Evolutionary conservation across 2,888 invertebrate genomes (phyloP).

Genomic region (Lepetodrilus schrolli): DNA sequence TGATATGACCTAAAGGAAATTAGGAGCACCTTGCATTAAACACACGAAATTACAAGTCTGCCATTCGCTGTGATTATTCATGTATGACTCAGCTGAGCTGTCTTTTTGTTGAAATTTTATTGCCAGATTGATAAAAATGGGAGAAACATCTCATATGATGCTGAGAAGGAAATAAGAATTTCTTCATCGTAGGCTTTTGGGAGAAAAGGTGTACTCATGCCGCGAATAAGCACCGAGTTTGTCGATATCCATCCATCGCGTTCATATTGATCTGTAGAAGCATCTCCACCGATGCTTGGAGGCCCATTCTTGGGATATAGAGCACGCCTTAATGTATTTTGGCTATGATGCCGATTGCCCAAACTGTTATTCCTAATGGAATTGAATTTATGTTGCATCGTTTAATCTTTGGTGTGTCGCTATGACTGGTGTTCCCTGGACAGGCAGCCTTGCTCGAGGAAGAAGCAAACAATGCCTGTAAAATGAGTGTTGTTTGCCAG

Average conservation of each 20-base stretch:
- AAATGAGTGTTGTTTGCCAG: constrained; percentile 11
- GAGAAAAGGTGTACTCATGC: constrained; percentile 10
- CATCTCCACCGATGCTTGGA: not conserved
- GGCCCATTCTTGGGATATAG: constrained; percentile 8
- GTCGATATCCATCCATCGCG: constrained; percentile 17
- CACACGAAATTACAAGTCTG: constrained; percentile 9
- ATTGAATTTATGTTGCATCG: constrained; percentile 26
- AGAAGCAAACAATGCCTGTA: constrained; percentile 9
- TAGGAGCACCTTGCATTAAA: constrained; percentile 24
- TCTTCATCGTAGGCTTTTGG: not conserved
- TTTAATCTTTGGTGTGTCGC: constrained; percentile 27
- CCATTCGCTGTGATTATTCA: constrained; percentile 9
- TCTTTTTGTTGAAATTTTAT: constrained; percentile 3
- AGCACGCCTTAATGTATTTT: constrained; percentile 25
- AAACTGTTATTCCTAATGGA: constrained; percentile 27
- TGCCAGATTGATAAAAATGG: not conserved
- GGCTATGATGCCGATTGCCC: constrained; percentile 27
- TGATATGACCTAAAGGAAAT: constrained; percentile 26
- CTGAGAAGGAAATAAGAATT: not conserved
- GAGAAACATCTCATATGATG: not conserved
- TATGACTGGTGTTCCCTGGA: not conserved
- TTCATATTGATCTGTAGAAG: constrained; percentile 3
- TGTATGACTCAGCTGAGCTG: not conserved
- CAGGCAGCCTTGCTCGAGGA: not conserved
- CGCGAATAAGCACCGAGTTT: not conserved